Conservation (phyloP, 2,113 vertebrate species). For the Coptodon bakossiorum region DNA sequence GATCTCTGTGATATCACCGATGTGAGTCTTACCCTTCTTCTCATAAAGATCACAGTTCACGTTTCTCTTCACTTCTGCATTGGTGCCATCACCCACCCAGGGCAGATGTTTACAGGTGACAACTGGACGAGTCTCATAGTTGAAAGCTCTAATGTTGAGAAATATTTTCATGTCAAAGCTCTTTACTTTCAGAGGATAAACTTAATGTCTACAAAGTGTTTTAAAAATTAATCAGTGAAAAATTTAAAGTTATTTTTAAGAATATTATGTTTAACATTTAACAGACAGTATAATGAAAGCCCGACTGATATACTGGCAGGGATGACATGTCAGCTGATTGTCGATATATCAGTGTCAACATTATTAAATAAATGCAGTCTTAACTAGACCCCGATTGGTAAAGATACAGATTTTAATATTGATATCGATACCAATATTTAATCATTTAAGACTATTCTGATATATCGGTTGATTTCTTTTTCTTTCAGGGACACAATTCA, state of each 20-base stretch:
- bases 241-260: background rate
- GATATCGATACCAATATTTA: background rate
- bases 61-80: slow-evolving; percentile 78
- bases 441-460: background rate
- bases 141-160: slow-evolving; percentile 79
- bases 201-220: background rate
- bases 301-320: background rate
- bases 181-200: background rate
- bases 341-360: background rate
- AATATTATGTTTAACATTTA: background rate
- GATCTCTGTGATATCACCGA: background rate
- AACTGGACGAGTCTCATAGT: slow-evolving; percentile 76
- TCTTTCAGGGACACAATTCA: background rate
- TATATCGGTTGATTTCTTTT: background rate
- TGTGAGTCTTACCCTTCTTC: slow-evolving; percentile 81
- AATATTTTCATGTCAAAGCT: background rate
- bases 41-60: slow-evolving; percentile 89
- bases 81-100: slow-evolving; percentile 80
- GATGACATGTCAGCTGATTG: background rate
- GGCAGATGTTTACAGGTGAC: slow-evolving; percentile 83
- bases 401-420: background rate
- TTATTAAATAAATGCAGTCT: background rate
- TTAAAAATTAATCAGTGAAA: background rate
- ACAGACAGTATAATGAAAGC: background rate
- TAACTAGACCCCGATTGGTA: background rate